These are phyloP conservation scores for Ceyx melanurus DNA, from an alignment of 2,113 vertebrate genomes.

Conservation along the genomic window DNA sequence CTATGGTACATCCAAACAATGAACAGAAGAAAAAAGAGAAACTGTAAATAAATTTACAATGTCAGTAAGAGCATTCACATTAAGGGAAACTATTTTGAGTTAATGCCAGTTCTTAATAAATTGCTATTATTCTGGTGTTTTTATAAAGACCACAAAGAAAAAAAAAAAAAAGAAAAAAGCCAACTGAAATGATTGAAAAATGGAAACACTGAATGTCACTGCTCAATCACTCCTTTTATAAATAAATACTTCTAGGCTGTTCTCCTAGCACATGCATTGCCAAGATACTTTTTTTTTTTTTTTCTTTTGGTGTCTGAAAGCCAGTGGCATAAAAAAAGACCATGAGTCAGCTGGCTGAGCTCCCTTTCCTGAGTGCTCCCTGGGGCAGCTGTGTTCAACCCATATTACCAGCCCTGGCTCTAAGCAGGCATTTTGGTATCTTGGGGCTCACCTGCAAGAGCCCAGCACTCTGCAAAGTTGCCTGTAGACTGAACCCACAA, in stretches of 20 bases:
- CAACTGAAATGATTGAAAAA: constrained; percentile 1
- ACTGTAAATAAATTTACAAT: constrained; percentile 51
- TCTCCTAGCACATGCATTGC: constrained; percentile 9
- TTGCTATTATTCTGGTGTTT: constrained; percentile 59
- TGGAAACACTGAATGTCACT: constrained; percentile 18
- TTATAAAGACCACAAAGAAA: constrained; percentile 48
- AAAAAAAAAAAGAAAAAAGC: background rate
- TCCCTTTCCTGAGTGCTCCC: background rate
- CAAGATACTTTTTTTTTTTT: background rate
- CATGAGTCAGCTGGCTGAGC: constrained; percentile 14
- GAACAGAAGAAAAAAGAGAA: constrained; percentile 53
- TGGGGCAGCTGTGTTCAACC: background rate
- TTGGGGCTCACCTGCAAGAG: background rate
- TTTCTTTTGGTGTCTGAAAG: constrained; percentile 12
- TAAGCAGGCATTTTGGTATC: background rate
- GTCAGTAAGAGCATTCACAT: constrained; percentile 55
- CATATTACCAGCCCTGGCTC: background rate
- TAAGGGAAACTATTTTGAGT: constrained; percentile 56
- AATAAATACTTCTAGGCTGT: constrained; percentile 49
- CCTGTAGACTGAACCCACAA: background rate
- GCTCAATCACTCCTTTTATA: constrained; percentile 34
- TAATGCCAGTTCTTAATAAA: constrained; percentile 59
- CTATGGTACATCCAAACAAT: constrained; percentile 50
- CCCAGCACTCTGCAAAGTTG: background rate
- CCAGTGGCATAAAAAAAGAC: constrained; percentile 39